Evolutionary conservation across 2,888 invertebrate species (phyloP).

Genomic region (Drosophila mettleri): DNA sequence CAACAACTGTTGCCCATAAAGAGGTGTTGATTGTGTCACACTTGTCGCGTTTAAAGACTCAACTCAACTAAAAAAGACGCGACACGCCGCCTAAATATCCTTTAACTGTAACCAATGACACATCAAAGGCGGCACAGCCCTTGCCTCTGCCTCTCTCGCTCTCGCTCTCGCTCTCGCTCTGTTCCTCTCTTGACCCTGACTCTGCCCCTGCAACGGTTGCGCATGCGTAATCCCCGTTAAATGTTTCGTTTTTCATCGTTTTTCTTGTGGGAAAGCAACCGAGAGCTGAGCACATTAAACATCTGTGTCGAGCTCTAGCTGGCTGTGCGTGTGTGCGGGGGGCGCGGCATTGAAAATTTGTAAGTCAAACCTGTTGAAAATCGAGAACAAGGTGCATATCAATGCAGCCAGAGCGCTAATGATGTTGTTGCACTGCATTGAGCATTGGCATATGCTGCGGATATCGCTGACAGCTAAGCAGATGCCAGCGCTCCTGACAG

Average conservation of each 20-base stretch:
- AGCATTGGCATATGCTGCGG: conserved; percentile 63
- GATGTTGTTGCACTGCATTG: conserved; percentile 56
- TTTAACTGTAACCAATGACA: conserved; percentile 82
- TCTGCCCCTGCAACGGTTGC: conserved; percentile 19
- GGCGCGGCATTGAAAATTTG: conserved; percentile 50
- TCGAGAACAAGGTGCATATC: conserved; percentile 49
- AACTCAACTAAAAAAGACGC: conserved; percentile 55
- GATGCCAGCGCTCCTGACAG: conserved; percentile 24
- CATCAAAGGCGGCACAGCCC: conserved; percentile 72
- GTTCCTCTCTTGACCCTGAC: not conserved
- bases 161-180: not conserved
- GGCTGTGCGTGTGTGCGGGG: conserved; percentile 9
- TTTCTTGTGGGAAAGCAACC: conserved; percentile 46
- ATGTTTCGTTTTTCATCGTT: conserved; percentile 52
- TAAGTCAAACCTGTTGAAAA: conserved; percentile 71
- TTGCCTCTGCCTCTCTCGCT: conserved; percentile 2
- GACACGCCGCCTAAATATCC: conserved; percentile 75
- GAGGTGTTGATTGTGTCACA: conserved; percentile 82
- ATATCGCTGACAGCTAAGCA: conserved; percentile 68
- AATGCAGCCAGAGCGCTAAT: conserved; percentile 49
- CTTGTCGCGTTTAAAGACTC: conserved; percentile 73
- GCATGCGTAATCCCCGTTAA: conserved; percentile 72
- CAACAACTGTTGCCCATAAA: conserved; percentile 43
- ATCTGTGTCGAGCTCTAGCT: conserved; percentile 34
- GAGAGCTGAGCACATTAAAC: conserved; percentile 41